Conservation (phyloP, 2,888 invertebrate species). For the Andrena praecox region DNA sequence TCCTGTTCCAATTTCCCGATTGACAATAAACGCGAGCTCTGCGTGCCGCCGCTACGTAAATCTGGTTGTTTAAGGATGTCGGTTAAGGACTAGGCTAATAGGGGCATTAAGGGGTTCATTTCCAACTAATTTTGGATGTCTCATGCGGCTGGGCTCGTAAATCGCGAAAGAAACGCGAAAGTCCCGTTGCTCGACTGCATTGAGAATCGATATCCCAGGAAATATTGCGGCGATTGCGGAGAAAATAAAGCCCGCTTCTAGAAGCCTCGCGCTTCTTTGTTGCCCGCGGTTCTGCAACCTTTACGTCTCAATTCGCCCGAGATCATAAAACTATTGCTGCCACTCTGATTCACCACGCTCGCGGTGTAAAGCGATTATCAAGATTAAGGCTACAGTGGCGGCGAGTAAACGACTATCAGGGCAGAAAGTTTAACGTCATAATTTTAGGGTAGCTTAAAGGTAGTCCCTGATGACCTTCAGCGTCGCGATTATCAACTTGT, state of each 20-base stretch:
- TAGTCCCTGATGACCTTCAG: conserved; percentile 26
- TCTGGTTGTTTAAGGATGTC: conserved; percentile 48
- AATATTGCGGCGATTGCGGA: not conserved
- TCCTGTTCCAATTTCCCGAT: conserved; percentile 42
- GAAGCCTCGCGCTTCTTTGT: not conserved
- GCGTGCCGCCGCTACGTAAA: conserved; percentile 53
- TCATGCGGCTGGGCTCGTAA: conserved; percentile 9
- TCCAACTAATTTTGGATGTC: conserved; percentile 49
- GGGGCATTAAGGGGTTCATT: conserved; percentile 43
- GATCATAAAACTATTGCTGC: not conserved
- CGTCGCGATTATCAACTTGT: not conserved
- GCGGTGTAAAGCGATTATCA: conserved; percentile 1
- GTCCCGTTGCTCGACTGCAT: not conserved
- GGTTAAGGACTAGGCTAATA: conserved; percentile 56
- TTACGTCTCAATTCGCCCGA: not conserved
- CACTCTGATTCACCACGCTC: not conserved
- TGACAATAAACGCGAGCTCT: conserved; percentile 49
- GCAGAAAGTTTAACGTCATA: conserved; percentile 31
- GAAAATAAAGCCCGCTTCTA: not conserved
- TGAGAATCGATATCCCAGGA: conserved; percentile 14
- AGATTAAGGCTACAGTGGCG: not conserved
- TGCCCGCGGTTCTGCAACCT: not conserved
- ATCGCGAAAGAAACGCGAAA: conserved; percentile 11
- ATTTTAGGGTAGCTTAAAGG: conserved; percentile 16
- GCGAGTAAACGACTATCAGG: conserved; percentile 11